Evolutionary conservation across 2,113 vertebrate genomes (phyloP).

Genomic region (Tetrax tetrax): DNA sequence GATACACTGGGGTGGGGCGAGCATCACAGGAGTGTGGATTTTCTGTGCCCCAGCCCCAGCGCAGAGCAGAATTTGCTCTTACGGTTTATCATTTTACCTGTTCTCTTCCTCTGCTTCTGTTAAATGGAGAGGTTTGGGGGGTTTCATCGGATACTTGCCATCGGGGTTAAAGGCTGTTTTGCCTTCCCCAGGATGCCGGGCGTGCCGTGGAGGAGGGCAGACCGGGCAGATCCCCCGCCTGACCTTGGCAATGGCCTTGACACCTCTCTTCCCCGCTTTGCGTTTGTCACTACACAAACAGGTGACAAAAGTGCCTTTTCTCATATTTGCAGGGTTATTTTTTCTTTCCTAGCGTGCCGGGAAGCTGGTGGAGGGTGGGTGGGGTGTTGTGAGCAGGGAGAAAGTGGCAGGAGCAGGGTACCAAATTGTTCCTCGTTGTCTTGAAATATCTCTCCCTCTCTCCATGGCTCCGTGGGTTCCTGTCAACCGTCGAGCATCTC

Average conservation of each 20-base stretch:
- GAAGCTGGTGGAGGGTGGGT: neutral
- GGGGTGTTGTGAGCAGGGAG: neutral
- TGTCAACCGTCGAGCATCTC: neutral
- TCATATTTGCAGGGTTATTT: neutral
- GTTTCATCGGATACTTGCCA: fast-evolving
- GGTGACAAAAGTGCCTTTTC: neutral
- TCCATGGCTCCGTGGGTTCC: fast-evolving
- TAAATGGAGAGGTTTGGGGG: fast-evolving
- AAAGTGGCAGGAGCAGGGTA: fast-evolving
- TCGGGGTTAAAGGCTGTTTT: neutral
- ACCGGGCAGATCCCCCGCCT: fast-evolving
- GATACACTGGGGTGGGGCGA: neutral
- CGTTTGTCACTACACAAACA: neutral
- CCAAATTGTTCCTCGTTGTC: neutral
- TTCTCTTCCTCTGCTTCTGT: neutral
- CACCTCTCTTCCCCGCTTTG: neutral
- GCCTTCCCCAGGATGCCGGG: neutral
- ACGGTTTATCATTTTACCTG: fast-evolving
- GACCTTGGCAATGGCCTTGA: neutral
- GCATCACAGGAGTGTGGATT: neutral
- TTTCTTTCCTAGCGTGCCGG: fast-evolving
- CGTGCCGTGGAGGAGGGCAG: neutral
- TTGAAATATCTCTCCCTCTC: neutral
- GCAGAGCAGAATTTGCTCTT: neutral
- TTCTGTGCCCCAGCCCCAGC: neutral